Base-by-base conservation (phyloP, 1,140 invertebrate genomes). In the Cataglyphis hispanica region DNA sequence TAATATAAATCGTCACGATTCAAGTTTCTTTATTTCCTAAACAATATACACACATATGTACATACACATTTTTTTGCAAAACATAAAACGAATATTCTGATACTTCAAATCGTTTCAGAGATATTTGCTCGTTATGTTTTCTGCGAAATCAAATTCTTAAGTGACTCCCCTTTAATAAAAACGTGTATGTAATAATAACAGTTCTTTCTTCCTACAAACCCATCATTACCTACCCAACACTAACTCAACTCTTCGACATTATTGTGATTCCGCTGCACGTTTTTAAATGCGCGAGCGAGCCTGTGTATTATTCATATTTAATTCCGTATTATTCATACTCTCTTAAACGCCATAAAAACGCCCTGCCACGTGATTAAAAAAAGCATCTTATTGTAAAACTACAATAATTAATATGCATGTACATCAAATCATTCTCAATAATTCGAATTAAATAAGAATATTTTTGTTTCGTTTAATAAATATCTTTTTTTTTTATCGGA, bases 121-220 rank as follows among this genome's bases (percentile, higher is more conserved):
- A 78, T 13, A 22, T 27, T 40, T 31, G 31, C 43, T 69, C 77
- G 31, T 70, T 70, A 80, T 19, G 43, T 16, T 58, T 80, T 80
- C 64, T 22, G 16, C 64, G 77, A 80, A 80, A 70, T 70, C 77
- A 66, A 70, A 80, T 56, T 31, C 22, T 13, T 19, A 34, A 76
- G 56, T 25, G 53, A 76, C 22, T 67, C 76, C 31, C 11, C 16
- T n/a, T 80, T 25, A 31, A 43, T 69, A 70, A 69, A 69, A 80
- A 56, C 31, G 22, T 34, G 34, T 66, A 40, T 70, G 27, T 69
- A 80, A 80, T 69, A 80, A 70, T 34, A 80, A 34, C 64, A 58
- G 31, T 56, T 80, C 63, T 80, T 80, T 80, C 77, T 80, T 80
- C 34, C n/a, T 22, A 31, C 31, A 56, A 80, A 80, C 46, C 64